Conservation (phyloP, 1,140 invertebrate genomes). For the Halyomorpha halys region DNA sequence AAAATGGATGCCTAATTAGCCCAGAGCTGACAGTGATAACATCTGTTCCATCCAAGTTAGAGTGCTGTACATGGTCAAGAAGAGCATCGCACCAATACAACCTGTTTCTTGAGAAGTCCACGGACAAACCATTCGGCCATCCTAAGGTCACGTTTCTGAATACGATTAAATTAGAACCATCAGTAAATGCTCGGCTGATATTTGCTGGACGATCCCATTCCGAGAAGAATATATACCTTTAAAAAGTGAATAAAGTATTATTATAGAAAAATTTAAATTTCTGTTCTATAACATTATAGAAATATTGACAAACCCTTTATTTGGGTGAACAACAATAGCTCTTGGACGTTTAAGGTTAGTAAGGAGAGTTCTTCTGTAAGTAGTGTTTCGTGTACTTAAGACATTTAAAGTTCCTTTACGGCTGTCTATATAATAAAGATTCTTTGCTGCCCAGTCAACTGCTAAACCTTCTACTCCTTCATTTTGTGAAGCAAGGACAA, state of each 20-base stretch:
- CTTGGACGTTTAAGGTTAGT: slow-evolving; percentile 83
- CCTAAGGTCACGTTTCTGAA: slow-evolving; percentile 89
- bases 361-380: slow-evolving; percentile 70
- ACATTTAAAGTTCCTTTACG: slow-evolving; percentile 92
- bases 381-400: slow-evolving; percentile 73
- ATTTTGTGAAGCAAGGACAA: slow-evolving; percentile 89
- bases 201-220: slow-evolving; percentile 95
- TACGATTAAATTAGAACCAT: slow-evolving; percentile 73
- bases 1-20: slow-evolving; percentile 89
- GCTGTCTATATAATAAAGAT: slow-evolving; percentile 96
- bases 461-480: slow-evolving; percentile 95
- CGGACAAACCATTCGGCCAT: slow-evolving; percentile 90
- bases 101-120: slow-evolving; percentile 76
- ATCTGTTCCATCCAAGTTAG: slow-evolving; percentile 86
- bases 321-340: slow-evolving; percentile 92
- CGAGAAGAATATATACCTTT: slow-evolving; percentile 77
- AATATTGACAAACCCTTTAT: slow-evolving; percentile 53
- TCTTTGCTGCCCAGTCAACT: slow-evolving; percentile 94
- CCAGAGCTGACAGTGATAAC: slow-evolving; percentile 81
- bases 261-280: neutral
- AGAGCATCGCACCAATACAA: slow-evolving; percentile 94
- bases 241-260: slow-evolving; percentile 20
- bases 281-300: neutral
- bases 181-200: slow-evolving; percentile 80
- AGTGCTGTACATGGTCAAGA: slow-evolving; percentile 90